Evolutionary conservation across 2,113 vertebrate genomes (phyloP), one percentile per base, ranked within the genome.

Genomic region (Fregetta grallaria): DNA sequence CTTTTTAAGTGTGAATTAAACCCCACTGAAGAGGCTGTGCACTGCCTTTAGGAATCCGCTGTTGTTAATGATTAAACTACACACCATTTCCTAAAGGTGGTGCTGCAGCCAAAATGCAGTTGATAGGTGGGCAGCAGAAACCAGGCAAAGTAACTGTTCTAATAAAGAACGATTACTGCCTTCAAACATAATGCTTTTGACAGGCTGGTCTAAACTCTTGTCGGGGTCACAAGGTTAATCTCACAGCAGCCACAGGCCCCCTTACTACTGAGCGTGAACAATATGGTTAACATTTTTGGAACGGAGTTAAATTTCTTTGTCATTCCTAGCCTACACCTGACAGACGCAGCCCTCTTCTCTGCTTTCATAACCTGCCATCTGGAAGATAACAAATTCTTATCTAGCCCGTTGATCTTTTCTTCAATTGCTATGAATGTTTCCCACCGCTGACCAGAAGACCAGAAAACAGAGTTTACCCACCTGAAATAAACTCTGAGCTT

Each of bases 241-340:
- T 83, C 89, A 53, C 50, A 94, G 91, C 86, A 94, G 81, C 86
- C 84, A 97, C 86, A 94, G 90, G 88, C 96, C 82, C 66, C 79
- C 87, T 95, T 38, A n/a, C 81, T 73, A 93, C 75, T 92, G 81
- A 96, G 95, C 71, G 38, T 96, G 91, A 88, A 96, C 93, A 94
- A 96, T 95, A 94, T 87, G 94, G 96, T 94, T 90, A 94, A 96
- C 87, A 86, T 97, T 97, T 96, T 91, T 94, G 86, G 91, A 95
- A 96, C 1, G 56, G 90, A 96, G 94, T 96, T 95, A 95, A 90
- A 95, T 93, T 92, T 96, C 93, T 81, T 94, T 81, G 75, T 93
- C 90, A 71, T 94, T 96, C 92, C 81, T 78, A 21, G 55, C 87
- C 82, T 74, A 91, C 92, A 95, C 93, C 93, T 95, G 89, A 95